Evolutionary conservation across 2,888 invertebrate genomes (phyloP).

Genomic region (Calliphora vomitoria): DNA sequence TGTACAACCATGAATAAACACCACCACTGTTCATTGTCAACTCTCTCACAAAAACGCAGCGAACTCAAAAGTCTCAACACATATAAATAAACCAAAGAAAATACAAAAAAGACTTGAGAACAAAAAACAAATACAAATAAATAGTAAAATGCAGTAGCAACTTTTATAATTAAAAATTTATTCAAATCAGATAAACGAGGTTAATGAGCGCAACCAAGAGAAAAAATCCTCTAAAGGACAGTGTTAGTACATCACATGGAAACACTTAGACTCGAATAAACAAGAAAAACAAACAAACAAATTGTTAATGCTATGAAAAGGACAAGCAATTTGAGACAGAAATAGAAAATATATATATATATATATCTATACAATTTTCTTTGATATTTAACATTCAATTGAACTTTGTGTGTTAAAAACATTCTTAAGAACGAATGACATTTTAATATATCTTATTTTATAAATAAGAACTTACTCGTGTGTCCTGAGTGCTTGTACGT

Average conservation of each 20-base stretch:
- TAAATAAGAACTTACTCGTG: no score
- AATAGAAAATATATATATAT: background rate
- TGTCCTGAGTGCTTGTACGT: no score
- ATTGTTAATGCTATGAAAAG: background rate
- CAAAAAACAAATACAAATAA: conserved; percentile 4
- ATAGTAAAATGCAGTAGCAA: conserved; percentile 17
- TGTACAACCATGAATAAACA: background rate
- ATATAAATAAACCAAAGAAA: conserved; percentile 12
- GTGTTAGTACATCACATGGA: background rate
- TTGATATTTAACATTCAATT: no score
- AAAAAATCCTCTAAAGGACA: conserved; percentile 20
- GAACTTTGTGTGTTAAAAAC: no score
- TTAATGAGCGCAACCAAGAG: conserved; percentile 51
- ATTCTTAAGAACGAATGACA: no score
- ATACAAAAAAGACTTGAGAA: background rate
- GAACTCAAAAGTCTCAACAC: background rate
- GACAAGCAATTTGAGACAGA: background rate
- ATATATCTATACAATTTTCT: background rate
- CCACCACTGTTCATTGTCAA: background rate
- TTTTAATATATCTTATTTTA: no score
- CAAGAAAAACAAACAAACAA: background rate
- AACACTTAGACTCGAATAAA: background rate
- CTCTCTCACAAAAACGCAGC: background rate
- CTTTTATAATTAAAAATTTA: conserved; percentile 62
- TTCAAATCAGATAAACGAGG: conserved; percentile 51